Base-by-base conservation (phyloP, 2,888 invertebrate genomes). In the Muschampia plurimacula region DNA sequence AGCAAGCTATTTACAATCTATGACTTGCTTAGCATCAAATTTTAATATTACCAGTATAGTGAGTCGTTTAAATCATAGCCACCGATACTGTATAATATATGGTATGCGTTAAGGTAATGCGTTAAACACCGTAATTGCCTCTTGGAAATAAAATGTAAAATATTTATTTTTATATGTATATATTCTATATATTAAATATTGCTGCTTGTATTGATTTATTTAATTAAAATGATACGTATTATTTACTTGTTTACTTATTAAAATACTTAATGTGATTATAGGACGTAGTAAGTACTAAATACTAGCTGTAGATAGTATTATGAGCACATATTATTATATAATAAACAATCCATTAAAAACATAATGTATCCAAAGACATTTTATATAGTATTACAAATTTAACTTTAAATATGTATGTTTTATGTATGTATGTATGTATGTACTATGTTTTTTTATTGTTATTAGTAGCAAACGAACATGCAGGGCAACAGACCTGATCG, bases 31-130 rank as follows among this genome's bases (percentile, higher is more conserved):
- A 2, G 4, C 28, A 32, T 59, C 13, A 10, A 46, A 28, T 62
- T 62, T n/a, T 69, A 57, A 28, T 57, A 36, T 62, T 64, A 57
- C 39, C 22, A 5, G 32, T 28, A 39, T 32, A 64, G 55, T 52
- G 49, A 49, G 41, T 55, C 44, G 41, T n/a, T 28, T 13, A 60
- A 13, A 39, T 39, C 46, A 57, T 9, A 44, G 36, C 22, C 9
- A 52, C 36, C 36, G 22, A 67, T 49, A 15, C 22, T 28, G 8
- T 22, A 39, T 49, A 13, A n/a, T 8, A n/a, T 28, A 52, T 49
- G 28, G 49, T 49, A 65, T 65, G 65, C 12, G 65, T 13, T 65
- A 64, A 64, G 46, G 49, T 28, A 13, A 65, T 28, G 49, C 10
- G 39, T 4, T 2, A 64, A 46, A 49, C 10, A 46, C n/a, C 2